Evolutionary conservation across 2,113 vertebrate species (phyloP).

Genomic region (Setophaga coronata): DNA sequence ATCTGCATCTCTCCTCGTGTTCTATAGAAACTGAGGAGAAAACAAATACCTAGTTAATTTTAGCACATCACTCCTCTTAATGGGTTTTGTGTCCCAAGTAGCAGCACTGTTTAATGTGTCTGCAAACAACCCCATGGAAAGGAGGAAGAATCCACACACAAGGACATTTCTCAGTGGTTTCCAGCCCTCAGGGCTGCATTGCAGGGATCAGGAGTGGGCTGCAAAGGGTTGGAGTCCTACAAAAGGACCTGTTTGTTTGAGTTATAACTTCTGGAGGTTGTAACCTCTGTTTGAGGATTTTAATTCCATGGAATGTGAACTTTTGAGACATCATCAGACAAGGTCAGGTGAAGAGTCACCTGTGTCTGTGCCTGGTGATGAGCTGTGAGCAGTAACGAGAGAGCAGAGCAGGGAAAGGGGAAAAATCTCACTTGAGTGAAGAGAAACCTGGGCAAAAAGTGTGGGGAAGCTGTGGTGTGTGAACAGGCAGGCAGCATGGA

Average conservation of each 20-base stretch:
- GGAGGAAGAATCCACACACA: background rate
- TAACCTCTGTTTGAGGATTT: background rate
- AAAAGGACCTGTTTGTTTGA: background rate
- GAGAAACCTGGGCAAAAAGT: background rate
- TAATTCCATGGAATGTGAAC: background rate
- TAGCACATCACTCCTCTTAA: slow-evolving; percentile 34
- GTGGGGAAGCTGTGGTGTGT: background rate
- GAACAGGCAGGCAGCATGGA: background rate
- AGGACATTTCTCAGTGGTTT: background rate
- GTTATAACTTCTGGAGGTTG: background rate
- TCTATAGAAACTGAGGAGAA: slow-evolving; percentile 26
- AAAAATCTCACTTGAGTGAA: background rate
- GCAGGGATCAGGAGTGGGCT: background rate
- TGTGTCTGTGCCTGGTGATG: background rate
- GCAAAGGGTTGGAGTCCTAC: background rate
- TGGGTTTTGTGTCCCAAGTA: slow-evolving; percentile 7
- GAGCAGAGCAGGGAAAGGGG: background rate
- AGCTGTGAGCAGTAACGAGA: background rate
- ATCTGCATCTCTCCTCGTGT: slow-evolving; percentile 36
- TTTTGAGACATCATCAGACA: background rate
- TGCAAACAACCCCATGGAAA: slow-evolving; percentile 6
- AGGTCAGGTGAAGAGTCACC: background rate
- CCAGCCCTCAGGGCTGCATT: background rate
- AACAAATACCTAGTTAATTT: slow-evolving; percentile 56
- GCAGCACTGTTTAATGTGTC: background rate